Evolutionary conservation across 2,113 vertebrate species (phyloP), one percentile per base, ranked within the genome.

Genomic region (Alces alces): DNA sequence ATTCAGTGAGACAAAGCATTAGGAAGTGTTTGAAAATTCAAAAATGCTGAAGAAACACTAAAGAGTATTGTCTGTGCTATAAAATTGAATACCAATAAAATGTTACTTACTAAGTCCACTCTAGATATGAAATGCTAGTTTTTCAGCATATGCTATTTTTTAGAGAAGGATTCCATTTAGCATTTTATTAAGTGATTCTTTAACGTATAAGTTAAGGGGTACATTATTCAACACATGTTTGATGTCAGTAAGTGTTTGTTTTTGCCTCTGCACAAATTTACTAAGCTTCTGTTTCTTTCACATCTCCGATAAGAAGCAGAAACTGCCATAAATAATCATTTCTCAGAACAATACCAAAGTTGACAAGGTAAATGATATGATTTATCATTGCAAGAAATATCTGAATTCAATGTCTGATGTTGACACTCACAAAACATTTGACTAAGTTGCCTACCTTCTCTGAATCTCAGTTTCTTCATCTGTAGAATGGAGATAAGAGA

Each of bases 281-380:
- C 33, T 70, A 27, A 57, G 60, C 8, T 66, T 47, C 39, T 66
- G 2, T 28, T 54, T 95, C 30, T 60, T 4, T 95, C 39, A 58
- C 19, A 43, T 50, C 43, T 86, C 17, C 78, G 54, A 8, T 30
- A 57, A 85, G 11, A 57, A 88, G 36, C 50, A 96, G n/a, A 92
- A 92, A 70, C 5, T 13, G 93, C 76, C 13, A 64, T 76, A 54
- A 54, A 89, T 39, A 15, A 82, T 95, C 30, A 92, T 14, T 64
- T 97, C 86, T 96, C 82, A 91, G 76, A 92, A 64, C 33, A 13
- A 16, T 82, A 94, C 10, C 79, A 94, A 94, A 93, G 2, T 54
- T n/a, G 13, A 33, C 6, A 96, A 52, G 61, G 43, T 85, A 58
- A 87, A 66, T 92, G 36, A 96, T 70, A 7, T 89, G 58, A 84